Percentiles rank a stretch among this genome's conserved stretches.
phyloP scores from a whole-genome alignment of 64 coral and sea anemone genomes.

The Pachyseris speciosa region DNA sequence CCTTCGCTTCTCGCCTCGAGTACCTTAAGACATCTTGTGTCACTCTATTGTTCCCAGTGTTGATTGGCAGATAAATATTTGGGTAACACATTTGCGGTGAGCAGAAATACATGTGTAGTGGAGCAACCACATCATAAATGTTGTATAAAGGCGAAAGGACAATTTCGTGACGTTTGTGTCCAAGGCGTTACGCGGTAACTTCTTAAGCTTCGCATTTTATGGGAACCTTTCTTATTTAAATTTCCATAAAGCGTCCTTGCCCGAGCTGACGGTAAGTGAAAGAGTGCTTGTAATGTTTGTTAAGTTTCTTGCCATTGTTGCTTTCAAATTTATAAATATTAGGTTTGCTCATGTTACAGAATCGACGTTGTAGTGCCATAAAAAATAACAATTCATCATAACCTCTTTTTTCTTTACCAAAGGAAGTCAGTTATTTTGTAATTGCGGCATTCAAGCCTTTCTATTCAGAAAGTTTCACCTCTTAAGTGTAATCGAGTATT shows the following conservation, averaged over 20 bases:
- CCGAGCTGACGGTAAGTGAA: conserved; percentile 46
- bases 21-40: conserved; percentile 15
- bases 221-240: conserved; percentile 12
- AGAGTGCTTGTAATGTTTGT: conserved; percentile 29
- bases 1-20: background rate
- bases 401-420: background rate
- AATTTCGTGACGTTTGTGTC: conserved; percentile 32
- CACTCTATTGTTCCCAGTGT: conserved; percentile 2
- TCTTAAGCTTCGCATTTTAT: background rate
- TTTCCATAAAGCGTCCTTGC: background rate
- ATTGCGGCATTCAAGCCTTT: background rate
- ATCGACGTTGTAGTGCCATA: background rate
- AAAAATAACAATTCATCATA: background rate
- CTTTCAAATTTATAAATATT: background rate
- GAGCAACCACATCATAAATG: background rate
- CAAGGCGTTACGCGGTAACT: conserved; percentile 15
- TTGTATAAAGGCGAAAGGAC: conserved; percentile 1
- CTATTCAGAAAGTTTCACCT: background rate
- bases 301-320: background rate
- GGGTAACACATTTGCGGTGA: conserved; percentile 27
- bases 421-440: background rate
- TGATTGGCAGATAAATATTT: conserved; percentile 58
- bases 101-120: background rate
- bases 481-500: background rate
- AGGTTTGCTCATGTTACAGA: background rate